Conservation (phyloP, 2,113 vertebrate genomes). For the Spea multiplicata region DNA sequence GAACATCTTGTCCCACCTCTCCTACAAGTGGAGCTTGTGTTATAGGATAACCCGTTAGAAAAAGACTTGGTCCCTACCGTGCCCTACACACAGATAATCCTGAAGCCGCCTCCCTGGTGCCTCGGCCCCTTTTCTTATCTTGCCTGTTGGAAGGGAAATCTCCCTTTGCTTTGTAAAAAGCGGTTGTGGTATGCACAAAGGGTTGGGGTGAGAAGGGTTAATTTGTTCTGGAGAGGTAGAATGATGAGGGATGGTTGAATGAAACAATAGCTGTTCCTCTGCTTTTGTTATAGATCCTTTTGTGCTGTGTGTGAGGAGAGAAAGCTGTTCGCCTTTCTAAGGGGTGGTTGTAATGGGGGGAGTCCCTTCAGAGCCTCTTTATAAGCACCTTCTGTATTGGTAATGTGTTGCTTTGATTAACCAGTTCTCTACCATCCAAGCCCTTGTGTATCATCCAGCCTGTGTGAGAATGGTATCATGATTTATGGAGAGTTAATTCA, state of each 20-base stretch:
- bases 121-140: neutral
- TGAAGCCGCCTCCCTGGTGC: neutral
- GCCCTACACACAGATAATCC: conserved; percentile 40
- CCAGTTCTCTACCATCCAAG: conserved; percentile 17
- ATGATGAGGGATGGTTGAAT: conserved; percentile 69
- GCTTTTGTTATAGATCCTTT: conserved; percentile 66
- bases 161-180: conserved; percentile 69
- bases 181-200: conserved; percentile 58
- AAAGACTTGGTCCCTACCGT: conserved; percentile 23
- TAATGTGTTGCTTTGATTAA: conserved; percentile 44
- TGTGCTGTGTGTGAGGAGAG: conserved; percentile 74
- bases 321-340: conserved; percentile 65
- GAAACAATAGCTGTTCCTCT: conserved; percentile 70
- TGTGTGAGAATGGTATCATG: no score
- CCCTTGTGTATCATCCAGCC: neutral
- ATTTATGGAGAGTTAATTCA: no score
- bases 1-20: conserved; percentile 33
- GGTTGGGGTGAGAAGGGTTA: conserved; percentile 73
- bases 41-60: conserved; percentile 40
- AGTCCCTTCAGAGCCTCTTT: conserved; percentile 29
- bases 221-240: conserved; percentile 73
- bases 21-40: conserved; percentile 37
- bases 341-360: neutral
- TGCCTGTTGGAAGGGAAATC: conserved; percentile 52
- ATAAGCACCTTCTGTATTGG: conserved; percentile 34